Base-by-base conservation (phyloP, 2,888 invertebrate species). In the Rhyacophila evoluta region DNA sequence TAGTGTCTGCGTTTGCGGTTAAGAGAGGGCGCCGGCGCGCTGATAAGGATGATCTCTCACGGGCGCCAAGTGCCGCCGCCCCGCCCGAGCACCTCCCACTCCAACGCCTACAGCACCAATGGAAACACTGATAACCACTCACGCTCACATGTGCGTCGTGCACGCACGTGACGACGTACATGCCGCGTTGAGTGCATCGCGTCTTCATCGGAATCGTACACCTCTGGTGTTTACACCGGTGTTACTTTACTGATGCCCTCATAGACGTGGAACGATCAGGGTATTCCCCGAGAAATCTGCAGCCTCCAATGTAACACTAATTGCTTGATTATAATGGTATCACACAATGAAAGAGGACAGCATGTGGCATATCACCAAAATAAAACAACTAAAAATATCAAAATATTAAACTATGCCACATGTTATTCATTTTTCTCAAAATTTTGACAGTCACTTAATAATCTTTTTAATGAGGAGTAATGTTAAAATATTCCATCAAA, bases 41-140 rank as follows among this genome's bases (percentile, higher is more conserved):
- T 97, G 97, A 94, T 98, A 98, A 91, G 98, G 98, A 94, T 98
- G 97, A 91, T 97, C 97, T 93, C 98, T 93, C 90, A 94, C 92
- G 90, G 95, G 94, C 91, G 94, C 93, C 91, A 95, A 93, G 89
- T 93, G 93, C 90, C 95, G 93, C 88, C 94, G 91, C 88, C 93
- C 92, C 91, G 95, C 94, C 86, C 91, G 92, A 86, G 91, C 93
- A 90, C 94, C 94, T 92, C 92, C 92, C 92, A 92, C 91, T 91
- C 41, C 36, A 70, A 77, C 73, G 55, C 55, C 55, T 55, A 55
- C 55, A 10, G 55, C 55, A 55, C 55, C 55, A 55, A 55, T 55
- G 55, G 55, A 55, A 55, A 55, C 55, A 55, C 25, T 55, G 55
- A 55, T 55, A 55, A 55, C 55, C 25, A 25, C 55, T 55, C 10